Evolutionary conservation across 2,797 vertebrate genomes (phyloP), one percentile per base, ranked within the genome.

Genomic region (Acanthis flammea): DNA sequence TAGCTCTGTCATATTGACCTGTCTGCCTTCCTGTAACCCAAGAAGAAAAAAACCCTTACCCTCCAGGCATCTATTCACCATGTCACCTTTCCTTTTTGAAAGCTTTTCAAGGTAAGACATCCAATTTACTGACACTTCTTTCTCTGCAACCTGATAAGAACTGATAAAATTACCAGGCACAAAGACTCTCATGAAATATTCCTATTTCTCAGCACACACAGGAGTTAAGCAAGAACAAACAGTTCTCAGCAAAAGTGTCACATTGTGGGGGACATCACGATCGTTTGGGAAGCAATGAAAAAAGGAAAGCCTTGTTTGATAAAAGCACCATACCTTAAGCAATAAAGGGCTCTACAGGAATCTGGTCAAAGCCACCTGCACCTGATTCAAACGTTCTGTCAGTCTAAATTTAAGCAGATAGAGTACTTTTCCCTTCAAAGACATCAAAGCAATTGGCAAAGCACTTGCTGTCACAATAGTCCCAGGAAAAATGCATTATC

Each of bases 41-140:
- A 92, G 75, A 73, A 70, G 58, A 78, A 83, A 65, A 65, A 61
- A 65, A 0, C 0, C 16, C 42, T 71, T 72, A 65, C 57, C 77
- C 71, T 80, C 70, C 48, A 83, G 95, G 80, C 55, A 88, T 89
- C 91, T 89, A 68, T 93, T 94, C 94, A 86, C 72, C 53, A 18
- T 39, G 70, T 94, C 90, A 93, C 33, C 10, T 87, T 90, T 94
- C 71, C 88, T 78, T 92, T 91, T 66, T 86, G 80, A 96, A 94
- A 92, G 89, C 86, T 92, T 96, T 94, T 86, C 87, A 92, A 94
- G 92, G 94, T 73, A 95, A 92, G 77, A 85, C 87, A 91, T 94
- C 67, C 77, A 94, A 95, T 96, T 96, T 96, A 94, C 63, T 72
- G 82, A 91, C 67, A 61, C 76, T 91, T 89, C 83, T 88, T 96